Evolutionary conservation across 2,888 invertebrate species (phyloP), one percentile per base, ranked within the genome.

Genomic region (Seira musarum): DNA sequence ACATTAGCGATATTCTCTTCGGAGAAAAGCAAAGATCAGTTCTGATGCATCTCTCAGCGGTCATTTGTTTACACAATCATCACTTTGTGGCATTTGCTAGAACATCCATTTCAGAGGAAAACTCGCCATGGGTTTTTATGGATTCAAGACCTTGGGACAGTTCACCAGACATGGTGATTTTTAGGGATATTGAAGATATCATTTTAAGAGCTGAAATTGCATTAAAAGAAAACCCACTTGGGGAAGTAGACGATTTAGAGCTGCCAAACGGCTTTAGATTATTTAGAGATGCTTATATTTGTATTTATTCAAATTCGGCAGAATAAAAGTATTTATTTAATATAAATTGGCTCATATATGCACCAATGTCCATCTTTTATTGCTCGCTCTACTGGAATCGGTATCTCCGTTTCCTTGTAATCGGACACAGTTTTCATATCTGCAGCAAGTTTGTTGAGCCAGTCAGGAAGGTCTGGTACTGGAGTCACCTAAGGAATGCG

Each of bases 331-430:
- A 40, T 49, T 68, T 22, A 68, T 10, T 49, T 19, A 49, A 49
- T 10, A 19, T 67, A 17, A 24, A 72, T 25, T 17, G 72, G 72
- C n/a, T 72, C 72, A 46, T 72, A 72, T 46, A 72, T 64, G 30
- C 64, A 72, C 3, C 60, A 17, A 64, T 72, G 72, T 5, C 64
- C 72, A 17, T 72, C 72, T 8, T 30, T 72, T 2, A 63, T 6
- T n/a, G 35, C 22, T 5, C 72, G 22, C 25, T 63, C 19, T 1
- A 49, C 49, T 49, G 15, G 2, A 22, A 49, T 15, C 1, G 49
- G 24, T 17, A 49, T 22, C 1, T 21, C 49, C 2, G 46, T 40
- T 24, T 15, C 13, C 15, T 8, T 1, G 49, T n/a, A 46, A 1
- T 22, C 1, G n/a, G n/a, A n/a, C n/a, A n/a, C n/a, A 40, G 40